A percentile compares a stretch with the other conserved stretches of the same genome.
Evolutionary conservation across 2,113 vertebrate species (phyloP).

Genomic region (Butorides virescens): DNA sequence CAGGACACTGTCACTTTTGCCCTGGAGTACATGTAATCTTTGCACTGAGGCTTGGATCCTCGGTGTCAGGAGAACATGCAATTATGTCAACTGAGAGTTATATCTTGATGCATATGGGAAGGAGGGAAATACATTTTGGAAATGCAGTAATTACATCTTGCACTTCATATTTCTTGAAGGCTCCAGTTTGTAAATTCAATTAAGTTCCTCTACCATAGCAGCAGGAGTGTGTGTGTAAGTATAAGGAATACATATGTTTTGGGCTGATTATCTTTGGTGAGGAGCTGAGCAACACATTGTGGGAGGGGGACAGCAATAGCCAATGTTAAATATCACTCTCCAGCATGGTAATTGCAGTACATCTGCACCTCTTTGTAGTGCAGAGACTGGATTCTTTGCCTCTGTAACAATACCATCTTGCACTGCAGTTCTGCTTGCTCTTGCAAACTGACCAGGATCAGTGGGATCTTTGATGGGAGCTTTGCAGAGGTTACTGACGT

Average conservation of each 20-base stretch:
- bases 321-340: not conserved
- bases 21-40: not conserved
- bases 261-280: not conserved
- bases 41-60: not conserved
- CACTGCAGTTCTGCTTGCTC: not conserved
- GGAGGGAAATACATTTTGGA: not conserved
- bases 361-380: not conserved
- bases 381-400: not conserved
- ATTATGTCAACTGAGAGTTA: not conserved
- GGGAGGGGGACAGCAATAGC: not conserved
- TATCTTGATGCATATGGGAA: not conserved
- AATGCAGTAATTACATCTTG: not conserved
- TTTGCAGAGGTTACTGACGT: not conserved
- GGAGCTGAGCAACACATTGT: not conserved
- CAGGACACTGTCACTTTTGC: not conserved
- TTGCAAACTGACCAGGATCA: constrained; percentile 2
- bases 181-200: not conserved
- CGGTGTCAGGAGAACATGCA: not conserved
- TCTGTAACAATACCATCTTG: not conserved
- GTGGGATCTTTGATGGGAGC: not conserved
- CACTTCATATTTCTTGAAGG: not conserved
- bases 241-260: not conserved
- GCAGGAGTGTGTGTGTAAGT: not conserved
- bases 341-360: not conserved
- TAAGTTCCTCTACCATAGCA: not conserved